Evolutionary conservation across 1,140 invertebrate genomes (phyloP), one percentile per base, ranked within the genome.

Genomic region (Trachelipus rathkii): DNA sequence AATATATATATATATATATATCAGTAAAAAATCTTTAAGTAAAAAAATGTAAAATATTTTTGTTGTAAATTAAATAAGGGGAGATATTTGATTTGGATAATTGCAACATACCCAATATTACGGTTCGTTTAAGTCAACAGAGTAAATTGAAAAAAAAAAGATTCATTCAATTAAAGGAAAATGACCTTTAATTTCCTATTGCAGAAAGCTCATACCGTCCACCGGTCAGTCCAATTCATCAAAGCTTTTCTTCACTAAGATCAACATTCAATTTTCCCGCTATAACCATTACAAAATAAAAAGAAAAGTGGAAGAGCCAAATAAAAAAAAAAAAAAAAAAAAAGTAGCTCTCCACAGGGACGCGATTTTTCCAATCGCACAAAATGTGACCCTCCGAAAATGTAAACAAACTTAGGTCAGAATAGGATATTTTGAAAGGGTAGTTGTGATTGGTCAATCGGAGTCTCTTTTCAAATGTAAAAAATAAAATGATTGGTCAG

Each of bases 311-410:
- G 33, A 33, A 33, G 33, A 33, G 33, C 33, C 33, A 33, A 60
- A n/a, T n/a, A n/a, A n/a, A n/a, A n/a, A n/a, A n/a, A 60, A 60
- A 60, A 60, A 60, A 60, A 60, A 60, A 60, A 60, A 60, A 60
- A 60, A 60, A 60, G 50, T 60, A 60, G 11, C 19, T 60, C 19
- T 60, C 50, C 50, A 60, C 19, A 13, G 19, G 50, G 50, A 19
- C 50, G 1, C 1, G 50, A 60, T 60, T 60, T 60, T 60, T 60
- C 50, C 50, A 60, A 60, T 60, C 50, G 19, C 50, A 19, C 19
- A 60, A 60, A 60, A 60, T 60, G 50, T 60, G 50, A 60, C 50
- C 50, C 50, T 60, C 19, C 50, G 11, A 60, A 33, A 60, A 60
- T 1, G 50, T 60, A 60, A 60, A 60, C 50, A 60, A 60, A 60